Conservation (phyloP, 2,113 vertebrate genomes). For the Athene noctua region DNA sequence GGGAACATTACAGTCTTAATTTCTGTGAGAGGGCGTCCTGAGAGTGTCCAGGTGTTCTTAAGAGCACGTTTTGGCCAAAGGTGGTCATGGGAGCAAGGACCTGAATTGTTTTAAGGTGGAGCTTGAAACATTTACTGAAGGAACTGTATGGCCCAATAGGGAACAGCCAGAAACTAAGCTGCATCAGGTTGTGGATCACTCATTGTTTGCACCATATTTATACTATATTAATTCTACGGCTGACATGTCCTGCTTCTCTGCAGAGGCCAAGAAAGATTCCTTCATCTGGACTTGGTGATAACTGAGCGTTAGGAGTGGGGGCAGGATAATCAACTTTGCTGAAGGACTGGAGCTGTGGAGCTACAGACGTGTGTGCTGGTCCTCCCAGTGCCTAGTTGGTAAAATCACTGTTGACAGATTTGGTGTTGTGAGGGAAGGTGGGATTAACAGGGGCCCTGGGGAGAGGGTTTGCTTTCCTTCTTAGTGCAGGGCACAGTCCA, state of each 20-base stretch:
- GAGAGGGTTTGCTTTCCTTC: background rate
- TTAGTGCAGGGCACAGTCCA: background rate
- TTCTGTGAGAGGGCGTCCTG: background rate
- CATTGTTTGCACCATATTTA: background rate
- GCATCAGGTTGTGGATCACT: background rate
- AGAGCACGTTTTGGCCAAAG: background rate
- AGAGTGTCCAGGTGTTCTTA: background rate
- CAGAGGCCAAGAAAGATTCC: background rate
- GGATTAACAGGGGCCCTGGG: background rate
- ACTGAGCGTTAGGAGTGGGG: background rate
- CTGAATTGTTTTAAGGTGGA: background rate
- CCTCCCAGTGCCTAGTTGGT: background rate
- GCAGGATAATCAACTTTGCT: background rate
- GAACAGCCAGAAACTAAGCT: background rate
- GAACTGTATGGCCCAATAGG: background rate
- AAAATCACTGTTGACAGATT: rapidly evolving
- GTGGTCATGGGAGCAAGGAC: background rate
- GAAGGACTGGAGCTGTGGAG: background rate
- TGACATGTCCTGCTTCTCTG: background rate
- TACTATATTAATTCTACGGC: rapidly evolving
- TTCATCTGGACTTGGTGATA: background rate
- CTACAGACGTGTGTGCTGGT: background rate
- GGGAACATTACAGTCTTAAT: background rate
- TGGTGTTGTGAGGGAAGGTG: background rate
- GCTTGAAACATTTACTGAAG: background rate